phyloP scores from a whole-genome alignment of 2,113 vertebrate species.

The Halcyon malimbica region DNA sequence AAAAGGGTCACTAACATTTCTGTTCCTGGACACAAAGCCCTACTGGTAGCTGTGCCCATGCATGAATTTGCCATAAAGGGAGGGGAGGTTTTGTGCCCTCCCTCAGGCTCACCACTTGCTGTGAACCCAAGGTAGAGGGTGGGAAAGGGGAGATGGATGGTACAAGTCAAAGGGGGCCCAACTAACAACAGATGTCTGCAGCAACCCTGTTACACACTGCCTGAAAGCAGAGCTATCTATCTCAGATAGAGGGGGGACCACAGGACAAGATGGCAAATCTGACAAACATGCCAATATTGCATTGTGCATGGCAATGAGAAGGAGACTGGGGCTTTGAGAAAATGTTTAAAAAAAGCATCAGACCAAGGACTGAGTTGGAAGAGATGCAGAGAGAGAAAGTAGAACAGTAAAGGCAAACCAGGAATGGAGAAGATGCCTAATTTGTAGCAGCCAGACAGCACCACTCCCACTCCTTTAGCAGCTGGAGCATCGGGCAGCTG shows the following conservation, averaged over 20 bases:
- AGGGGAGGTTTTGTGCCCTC: not conserved
- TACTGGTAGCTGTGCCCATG: not conserved
- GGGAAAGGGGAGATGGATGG: not conserved
- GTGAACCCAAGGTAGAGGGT: not conserved
- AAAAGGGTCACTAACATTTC: not conserved
- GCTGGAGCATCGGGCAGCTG: conserved; percentile 55
- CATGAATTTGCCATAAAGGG: not conserved
- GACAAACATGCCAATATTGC: not conserved
- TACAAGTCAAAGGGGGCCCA: not conserved
- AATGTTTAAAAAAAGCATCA: conserved; percentile 5
- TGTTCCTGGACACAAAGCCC: not conserved
- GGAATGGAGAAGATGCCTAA: not conserved
- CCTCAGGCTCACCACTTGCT: not conserved
- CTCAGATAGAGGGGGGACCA: not conserved
- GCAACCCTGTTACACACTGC: fast-evolving
- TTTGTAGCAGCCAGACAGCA: conserved; percentile 31
- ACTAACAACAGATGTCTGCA: not conserved
- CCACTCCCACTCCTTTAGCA: conserved; percentile 54
- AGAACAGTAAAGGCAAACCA: not conserved
- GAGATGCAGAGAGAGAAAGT: not conserved
- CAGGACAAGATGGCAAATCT: not conserved
- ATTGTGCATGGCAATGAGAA: not conserved
- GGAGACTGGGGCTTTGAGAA: not conserved
- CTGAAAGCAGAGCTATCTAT: not conserved
- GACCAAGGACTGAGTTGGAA: not conserved